Conservation (phyloP, 2,888 invertebrate genomes). For the Leucania comma region DNA sequence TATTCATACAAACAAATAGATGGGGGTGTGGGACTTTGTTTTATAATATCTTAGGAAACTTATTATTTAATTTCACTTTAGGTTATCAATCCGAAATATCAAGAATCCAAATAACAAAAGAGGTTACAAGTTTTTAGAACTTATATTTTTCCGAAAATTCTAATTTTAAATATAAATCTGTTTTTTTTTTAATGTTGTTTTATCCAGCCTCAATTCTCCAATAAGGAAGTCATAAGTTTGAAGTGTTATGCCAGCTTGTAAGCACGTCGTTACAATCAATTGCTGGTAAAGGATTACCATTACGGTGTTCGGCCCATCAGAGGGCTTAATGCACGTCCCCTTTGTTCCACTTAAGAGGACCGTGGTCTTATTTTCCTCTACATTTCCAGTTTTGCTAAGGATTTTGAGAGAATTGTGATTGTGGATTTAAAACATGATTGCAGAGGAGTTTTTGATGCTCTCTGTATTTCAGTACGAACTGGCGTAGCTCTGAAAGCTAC, state of each 20-base stretch:
- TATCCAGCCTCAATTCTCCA: background rate
- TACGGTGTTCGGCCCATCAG: conserved; percentile 7
- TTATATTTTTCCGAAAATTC: too few species aligned
- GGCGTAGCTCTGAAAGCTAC: conserved; percentile 65
- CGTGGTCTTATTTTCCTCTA: background rate
- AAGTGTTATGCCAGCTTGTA: conserved; percentile 11
- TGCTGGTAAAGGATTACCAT: conserved; percentile 31
- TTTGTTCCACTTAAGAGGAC: conserved; percentile 11
- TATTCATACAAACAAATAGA: too few species aligned
- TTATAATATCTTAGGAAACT: too few species aligned
- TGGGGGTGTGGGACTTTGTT: too few species aligned
- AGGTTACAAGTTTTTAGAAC: too few species aligned
- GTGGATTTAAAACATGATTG: background rate
- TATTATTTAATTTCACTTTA: too few species aligned
- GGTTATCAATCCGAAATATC: too few species aligned
- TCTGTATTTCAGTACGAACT: too few species aligned
- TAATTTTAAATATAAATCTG: too few species aligned
- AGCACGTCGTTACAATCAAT: conserved; percentile 34
- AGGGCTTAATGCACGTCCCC: conserved; percentile 8
- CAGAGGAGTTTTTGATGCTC: too few species aligned
- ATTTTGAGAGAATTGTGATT: background rate
- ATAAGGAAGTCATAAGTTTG: conserved; percentile 22
- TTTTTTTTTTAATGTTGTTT: background rate
- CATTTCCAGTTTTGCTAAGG: background rate
- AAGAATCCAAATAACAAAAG: too few species aligned